Base-by-base conservation (phyloP, 2,888 invertebrate genomes). In the Athalia cordata region DNA sequence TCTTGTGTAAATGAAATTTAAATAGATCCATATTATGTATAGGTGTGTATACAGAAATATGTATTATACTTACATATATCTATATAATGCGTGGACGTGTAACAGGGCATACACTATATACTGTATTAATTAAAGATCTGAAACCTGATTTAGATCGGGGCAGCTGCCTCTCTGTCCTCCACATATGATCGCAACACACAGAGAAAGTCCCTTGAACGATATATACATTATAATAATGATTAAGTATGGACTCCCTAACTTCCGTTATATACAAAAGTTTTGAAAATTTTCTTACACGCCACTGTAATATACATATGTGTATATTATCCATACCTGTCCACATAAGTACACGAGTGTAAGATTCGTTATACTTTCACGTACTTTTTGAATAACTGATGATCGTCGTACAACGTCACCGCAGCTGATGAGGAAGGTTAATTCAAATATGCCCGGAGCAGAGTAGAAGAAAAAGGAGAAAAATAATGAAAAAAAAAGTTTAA, bases 341-440 rank as follows among this genome's bases (percentile, higher is more conserved):
- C 11, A 9, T 1, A n/a, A 55, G 55, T 1, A 57, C n/a, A 29
- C n/a, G 45, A 65, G 4, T 45, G 49, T 9, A 29, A 13, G 57
- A 50, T 70, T 70, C 70, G 70, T 70, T 70, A 70, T 70, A 70
- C 70, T 70, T 70, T 70, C 70, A 70, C 70, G 55, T 70, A 70
- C 70, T 55, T 70, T 29, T 45, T 57, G 52, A 70, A 70, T 70
- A 70, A 29, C 43, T 11, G 70, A 67, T 67, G 43, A 45, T 67
- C 67, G 11, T n/a, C 6, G 47, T 15, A 67, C 50, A 45, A n/a
- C 4, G 7, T 11, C 45, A 47, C 47, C 9, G 9, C 55, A 8
- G 8, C 29, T 52, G 52, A 52, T 9, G 66, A 49, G 47, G n/a
- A 66, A 66, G 66, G 66, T 66, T 66, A 49, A 66, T 49, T 29